Evolutionary conservation across 2,113 vertebrate species (phyloP).

Genomic region (Pseudopodoces humilis): DNA sequence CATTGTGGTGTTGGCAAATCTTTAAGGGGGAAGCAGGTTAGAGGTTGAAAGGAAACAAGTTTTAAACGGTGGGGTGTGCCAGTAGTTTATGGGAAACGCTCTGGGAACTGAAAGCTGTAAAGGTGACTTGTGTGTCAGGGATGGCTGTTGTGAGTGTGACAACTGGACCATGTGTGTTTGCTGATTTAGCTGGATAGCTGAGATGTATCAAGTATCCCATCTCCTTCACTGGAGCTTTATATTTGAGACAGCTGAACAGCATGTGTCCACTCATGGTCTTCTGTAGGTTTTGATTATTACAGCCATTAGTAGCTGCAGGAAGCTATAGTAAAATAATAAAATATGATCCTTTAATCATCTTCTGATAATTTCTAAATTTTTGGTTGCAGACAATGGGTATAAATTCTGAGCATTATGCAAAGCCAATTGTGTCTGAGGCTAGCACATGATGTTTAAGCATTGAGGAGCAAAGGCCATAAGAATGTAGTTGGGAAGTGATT

Average conservation of each 20-base stretch:
- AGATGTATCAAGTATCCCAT: accelerated
- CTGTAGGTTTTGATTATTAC: not conserved
- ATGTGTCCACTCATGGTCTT: not conserved
- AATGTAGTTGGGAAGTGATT: not conserved
- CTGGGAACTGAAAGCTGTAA: not conserved
- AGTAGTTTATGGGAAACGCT: not conserved
- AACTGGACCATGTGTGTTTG: not conserved
- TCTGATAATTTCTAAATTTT: not conserved
- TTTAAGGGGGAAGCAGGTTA: not conserved
- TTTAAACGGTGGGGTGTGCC: not conserved
- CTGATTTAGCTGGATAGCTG: not conserved
- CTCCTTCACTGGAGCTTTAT: not conserved
- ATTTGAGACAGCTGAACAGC: not conserved
- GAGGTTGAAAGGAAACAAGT: not conserved
- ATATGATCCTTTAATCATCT: not conserved
- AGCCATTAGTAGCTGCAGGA: not conserved
- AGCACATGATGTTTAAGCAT: not conserved
- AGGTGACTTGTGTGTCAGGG: not conserved
- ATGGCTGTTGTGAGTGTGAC: not conserved
- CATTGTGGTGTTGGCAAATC: not conserved
- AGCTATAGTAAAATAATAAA: not conserved
- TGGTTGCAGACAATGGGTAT: not conserved
- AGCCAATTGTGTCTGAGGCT: not conserved
- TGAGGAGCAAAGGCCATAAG: not conserved
- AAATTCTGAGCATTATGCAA: not conserved